Percentiles rank a stretch among this genome's conserved stretches.
Evolutionary conservation across 92 coral and sea anemone species (phyloP).

Genomic region (Diadumene lineata): DNA sequence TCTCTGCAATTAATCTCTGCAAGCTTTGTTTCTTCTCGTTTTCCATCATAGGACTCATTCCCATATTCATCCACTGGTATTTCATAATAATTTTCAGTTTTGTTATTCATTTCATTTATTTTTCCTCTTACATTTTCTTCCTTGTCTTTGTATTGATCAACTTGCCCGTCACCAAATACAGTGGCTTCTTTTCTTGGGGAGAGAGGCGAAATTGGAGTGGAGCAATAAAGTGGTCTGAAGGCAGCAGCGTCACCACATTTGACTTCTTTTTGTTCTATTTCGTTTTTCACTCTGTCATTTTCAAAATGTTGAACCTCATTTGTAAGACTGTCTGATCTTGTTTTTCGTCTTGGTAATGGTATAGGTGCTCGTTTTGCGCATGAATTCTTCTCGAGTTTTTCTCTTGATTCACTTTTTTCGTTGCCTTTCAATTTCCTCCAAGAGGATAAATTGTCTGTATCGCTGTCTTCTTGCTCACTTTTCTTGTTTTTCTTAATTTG

Average conservation of each 20-base stretch:
- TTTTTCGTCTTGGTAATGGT: conserved; percentile 17
- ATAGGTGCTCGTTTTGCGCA: conserved; percentile 9
- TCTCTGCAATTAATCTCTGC: neutral
- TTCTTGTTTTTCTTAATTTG: neutral
- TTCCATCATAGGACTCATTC: neutral
- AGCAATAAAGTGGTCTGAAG: conserved; percentile 16
- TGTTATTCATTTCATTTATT: neutral
- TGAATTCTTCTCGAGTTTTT: neutral
- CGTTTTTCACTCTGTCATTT: neutral
- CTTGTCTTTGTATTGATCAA: no score
- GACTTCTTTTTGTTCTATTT: neutral
- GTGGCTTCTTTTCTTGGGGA: neutral
- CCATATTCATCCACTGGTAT: neutral
- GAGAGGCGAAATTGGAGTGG: conserved; percentile 7
- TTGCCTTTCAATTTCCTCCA: neutral
- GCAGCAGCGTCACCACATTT: neutral
- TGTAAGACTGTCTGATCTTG: neutral
- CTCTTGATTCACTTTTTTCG: neutral
- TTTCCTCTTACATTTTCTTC: neutral
- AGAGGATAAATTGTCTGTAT: neutral
- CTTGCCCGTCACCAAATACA: no score
- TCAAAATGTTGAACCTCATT: neutral
- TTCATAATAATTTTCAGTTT: neutral
- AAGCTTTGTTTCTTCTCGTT: neutral
- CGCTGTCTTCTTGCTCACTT: conserved; percentile 7